Evolutionary conservation across 2,888 invertebrate genomes (phyloP), one percentile per base, ranked within the genome.

Genomic region (Adela reaumurella): DNA sequence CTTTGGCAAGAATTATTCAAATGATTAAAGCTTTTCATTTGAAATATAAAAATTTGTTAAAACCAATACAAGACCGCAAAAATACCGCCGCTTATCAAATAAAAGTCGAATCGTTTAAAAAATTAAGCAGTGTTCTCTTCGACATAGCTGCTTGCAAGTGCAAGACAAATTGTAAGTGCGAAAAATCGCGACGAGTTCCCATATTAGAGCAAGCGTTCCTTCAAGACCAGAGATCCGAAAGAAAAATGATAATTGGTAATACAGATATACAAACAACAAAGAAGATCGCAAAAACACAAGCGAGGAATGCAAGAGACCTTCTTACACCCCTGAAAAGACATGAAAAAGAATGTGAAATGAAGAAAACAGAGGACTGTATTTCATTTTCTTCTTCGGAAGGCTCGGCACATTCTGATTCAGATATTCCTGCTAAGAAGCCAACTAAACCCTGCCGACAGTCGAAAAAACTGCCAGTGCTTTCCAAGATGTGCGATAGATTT

Each of bases 401-500:
- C 19, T 24, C 8, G 24, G 41, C 19, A 14, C 42, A 47, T 6
- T 41, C 46, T 14, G 46, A 46, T 46, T 46, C 14, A 19, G 47
- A 47, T 17, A 35, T 17, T 8, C 35, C 14, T 45, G 17, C 45
- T 45, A 45, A 14, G 17, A 45, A 14, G 14, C 16, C 45, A 45
- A 17, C 19, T 18, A 16, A 42, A 16, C 14, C 17, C 42, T 42
- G 16, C 17, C 16, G 17, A 16, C n/a, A 42, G 42, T 16, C 4
- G 16, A n/a, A 16, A 20, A 45, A 50, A 19, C 47, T 49, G 29
- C 43, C 28, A 43, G 48, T 47, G 28, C 46, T 53, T 17, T 50
- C 53, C 8, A 50, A 53, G 42, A 53, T 50, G n/a, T 50, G 51
- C 20, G 51, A 49, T 41, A 48, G 47, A 49, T 52, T 45, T 43